phyloP scores from a whole-genome alignment of 2,797 vertebrate species.

The Pagetopsis macropterus region DNA sequence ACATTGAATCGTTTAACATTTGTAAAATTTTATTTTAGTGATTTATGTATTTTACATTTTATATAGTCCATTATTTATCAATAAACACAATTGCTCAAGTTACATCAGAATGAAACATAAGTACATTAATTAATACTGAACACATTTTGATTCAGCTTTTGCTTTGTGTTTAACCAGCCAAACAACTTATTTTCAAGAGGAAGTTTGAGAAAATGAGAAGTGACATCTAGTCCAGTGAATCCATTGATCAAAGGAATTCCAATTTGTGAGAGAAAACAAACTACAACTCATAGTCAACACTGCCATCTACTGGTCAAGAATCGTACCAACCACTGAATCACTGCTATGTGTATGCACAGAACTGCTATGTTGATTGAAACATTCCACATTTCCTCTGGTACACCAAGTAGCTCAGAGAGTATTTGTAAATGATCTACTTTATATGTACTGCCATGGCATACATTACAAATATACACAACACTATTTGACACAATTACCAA shows the following conservation, averaged over 20 bases:
- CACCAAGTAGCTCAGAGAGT: neutral
- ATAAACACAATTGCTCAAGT: neutral
- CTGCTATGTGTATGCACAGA: neutral
- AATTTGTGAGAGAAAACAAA: constrained; percentile 10
- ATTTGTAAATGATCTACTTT: neutral
- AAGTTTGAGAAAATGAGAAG: constrained; percentile 15
- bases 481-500: neutral
- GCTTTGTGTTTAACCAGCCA: constrained; percentile 29
- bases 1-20: neutral
- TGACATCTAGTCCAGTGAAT: too few species aligned
- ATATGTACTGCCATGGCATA: neutral
- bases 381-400: neutral
- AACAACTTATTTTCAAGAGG: constrained; percentile 17
- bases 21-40: neutral
- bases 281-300: constrained; percentile 40
- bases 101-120: neutral
- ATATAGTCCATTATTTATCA: neutral
- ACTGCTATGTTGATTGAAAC: neutral
- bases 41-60: neutral
- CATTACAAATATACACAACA: neutral
- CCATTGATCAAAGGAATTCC: constrained; percentile 12
- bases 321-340: neutral
- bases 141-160: constrained; percentile 26
- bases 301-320: constrained; percentile 58
- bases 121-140: neutral